Percentiles rank a stretch among this genome's conserved stretches.
These are phyloP conservation scores for Drosophila vallismaia DNA, from an alignment of 2,888 invertebrate species.

Conservation along the genomic window DNA sequence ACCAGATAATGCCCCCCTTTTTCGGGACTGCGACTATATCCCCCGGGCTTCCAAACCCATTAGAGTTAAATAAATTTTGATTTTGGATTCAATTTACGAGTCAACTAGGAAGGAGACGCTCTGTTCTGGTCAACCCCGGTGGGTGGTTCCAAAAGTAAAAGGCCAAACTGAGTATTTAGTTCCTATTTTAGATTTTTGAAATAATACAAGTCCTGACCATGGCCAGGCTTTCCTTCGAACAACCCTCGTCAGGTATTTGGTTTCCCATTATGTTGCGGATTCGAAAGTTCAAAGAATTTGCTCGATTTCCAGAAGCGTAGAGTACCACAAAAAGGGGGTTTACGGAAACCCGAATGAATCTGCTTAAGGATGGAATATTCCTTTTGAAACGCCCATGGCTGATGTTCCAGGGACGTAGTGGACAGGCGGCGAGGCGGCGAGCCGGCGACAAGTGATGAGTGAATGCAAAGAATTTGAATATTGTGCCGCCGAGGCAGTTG, in stretches of 20 bases:
- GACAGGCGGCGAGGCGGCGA: conserved; percentile 33
- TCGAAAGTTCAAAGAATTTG: conserved; percentile 50
- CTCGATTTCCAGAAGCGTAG: conserved; percentile 14
- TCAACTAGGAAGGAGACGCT: conserved; percentile 58
- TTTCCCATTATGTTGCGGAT: conserved; percentile 60
- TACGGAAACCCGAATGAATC: not conserved
- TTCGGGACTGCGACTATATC: not conserved
- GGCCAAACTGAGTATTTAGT: not conserved
- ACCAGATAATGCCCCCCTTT: conserved; percentile 18
- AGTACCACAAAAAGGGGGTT: not conserved
- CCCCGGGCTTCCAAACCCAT: conserved; percentile 60
- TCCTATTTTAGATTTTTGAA: too few species aligned
- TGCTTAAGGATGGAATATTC: not conserved
- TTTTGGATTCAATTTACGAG: conserved; percentile 71
- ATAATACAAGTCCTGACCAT: not conserved
- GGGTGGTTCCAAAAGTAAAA: conserved; percentile 47
- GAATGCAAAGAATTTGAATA: conserved; percentile 83
- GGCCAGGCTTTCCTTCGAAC: not conserved
- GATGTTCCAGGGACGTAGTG: conserved; percentile 8
- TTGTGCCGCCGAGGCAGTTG: conserved; percentile 78
- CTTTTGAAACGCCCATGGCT: conserved; percentile 13
- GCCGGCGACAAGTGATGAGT: conserved; percentile 76
- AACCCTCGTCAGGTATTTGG: conserved; percentile 59
- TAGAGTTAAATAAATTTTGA: conserved; percentile 73
- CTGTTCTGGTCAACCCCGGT: not conserved